These are phyloP conservation scores for Rhabdomys pumilio DNA, from an alignment of 2,797 vertebrate species.

Conservation along the genomic window DNA sequence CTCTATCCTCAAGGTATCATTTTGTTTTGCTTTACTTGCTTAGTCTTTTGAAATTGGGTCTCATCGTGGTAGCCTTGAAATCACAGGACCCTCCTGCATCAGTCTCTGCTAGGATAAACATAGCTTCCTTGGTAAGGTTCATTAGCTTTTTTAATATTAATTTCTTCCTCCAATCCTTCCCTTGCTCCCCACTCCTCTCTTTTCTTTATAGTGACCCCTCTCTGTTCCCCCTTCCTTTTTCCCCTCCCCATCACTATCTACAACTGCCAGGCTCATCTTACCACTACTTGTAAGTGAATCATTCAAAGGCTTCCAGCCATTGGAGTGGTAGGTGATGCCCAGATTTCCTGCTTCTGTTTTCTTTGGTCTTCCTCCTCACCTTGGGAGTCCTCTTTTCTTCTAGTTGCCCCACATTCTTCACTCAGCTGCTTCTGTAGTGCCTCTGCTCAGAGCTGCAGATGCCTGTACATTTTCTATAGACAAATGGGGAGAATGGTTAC, in stretches of 20 bases:
- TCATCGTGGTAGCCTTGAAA: background rate
- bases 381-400: slow-evolving; percentile 68
- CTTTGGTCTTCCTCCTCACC: slow-evolving; percentile 55
- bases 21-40: background rate
- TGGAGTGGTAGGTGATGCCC: slow-evolving; percentile 74
- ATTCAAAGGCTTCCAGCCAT: slow-evolving; percentile 83
- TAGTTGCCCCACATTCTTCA: background rate
- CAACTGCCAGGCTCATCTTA: slow-evolving; percentile 80
- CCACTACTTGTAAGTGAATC: slow-evolving; percentile 82
- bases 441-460: background rate
- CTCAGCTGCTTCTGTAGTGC: accelerated
- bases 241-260: background rate
- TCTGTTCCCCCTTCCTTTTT: background rate
- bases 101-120: background rate
- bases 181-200: too few species aligned
- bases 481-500: background rate
- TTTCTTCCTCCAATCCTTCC: background rate
- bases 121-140: too few species aligned
- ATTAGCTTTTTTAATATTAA: background rate
- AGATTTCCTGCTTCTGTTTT: slow-evolving; percentile 78
- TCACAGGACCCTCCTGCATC: background rate
- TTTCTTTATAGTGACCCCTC: background rate
- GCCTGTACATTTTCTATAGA: background rate
- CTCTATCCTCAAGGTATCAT: background rate
- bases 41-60: background rate